Percentiles rank a stretch among this genome's conserved stretches.
Conservation (phyloP, 2,888 invertebrate species). For the Dryadula phaetusa region DNA sequence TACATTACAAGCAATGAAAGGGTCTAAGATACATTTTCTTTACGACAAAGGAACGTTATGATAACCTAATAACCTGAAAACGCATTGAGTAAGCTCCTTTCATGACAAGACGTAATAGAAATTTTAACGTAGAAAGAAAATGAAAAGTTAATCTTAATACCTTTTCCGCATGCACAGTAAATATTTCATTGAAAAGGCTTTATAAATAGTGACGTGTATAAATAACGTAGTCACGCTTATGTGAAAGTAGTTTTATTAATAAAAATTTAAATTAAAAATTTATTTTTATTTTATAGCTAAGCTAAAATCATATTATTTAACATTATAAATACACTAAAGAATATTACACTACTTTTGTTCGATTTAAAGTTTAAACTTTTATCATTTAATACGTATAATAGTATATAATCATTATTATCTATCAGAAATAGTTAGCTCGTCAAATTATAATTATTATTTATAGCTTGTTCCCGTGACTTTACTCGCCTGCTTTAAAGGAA, state of each 20-base stretch:
- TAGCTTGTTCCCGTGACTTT: no score
- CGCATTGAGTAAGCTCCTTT: slow-evolving; percentile 66
- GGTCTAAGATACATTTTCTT: slow-evolving; percentile 40
- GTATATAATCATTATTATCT: no score
- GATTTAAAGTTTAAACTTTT: no score
- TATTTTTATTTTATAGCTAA: neutral
- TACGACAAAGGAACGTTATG: slow-evolving; percentile 46
- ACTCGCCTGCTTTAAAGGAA: no score
- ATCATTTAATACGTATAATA: no score
- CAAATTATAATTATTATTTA: no score
- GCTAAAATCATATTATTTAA: no score
- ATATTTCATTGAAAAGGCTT: slow-evolving; percentile 59
- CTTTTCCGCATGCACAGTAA: slow-evolving; percentile 71
- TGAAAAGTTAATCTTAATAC: slow-evolving; percentile 80
- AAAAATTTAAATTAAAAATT: slow-evolving; percentile 3
- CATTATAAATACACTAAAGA: no score
- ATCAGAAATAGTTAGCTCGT: no score
- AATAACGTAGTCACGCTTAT: slow-evolving; percentile 27
- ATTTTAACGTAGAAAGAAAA: slow-evolving; percentile 75
- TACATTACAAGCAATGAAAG: slow-evolving; percentile 42
- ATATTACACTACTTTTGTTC: no score
- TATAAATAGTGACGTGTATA: slow-evolving; percentile 52
- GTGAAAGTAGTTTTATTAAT: neutral
- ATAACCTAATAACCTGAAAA: slow-evolving; percentile 78
- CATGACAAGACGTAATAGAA: slow-evolving; percentile 77